phyloP scores from a whole-genome alignment of 2,888 invertebrate genomes.

The Orthosia incerta region DNA sequence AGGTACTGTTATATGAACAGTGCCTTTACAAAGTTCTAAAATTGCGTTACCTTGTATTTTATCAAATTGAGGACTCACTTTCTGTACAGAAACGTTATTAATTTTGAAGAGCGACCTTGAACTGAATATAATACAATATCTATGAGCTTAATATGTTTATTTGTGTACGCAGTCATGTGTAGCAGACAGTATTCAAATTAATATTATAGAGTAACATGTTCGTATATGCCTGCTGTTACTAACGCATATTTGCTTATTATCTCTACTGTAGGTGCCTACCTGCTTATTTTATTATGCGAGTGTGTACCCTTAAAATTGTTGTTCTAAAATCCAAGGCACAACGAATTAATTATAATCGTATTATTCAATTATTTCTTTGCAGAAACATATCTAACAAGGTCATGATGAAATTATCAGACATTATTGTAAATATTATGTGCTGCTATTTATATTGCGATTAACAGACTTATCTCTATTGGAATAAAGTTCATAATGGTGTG shows the following conservation, averaged over 20 bases:
- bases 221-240: background rate
- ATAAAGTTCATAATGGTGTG: slow-evolving; percentile 4
- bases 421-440: background rate
- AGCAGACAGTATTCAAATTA: slow-evolving; percentile 28
- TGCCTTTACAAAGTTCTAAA: background rate
- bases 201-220: slow-evolving; percentile 1
- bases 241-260: background rate
- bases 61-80: background rate
- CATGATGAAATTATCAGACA: slow-evolving; percentile 15
- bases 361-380: background rate
- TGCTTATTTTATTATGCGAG: background rate
- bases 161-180: slow-evolving; percentile 1
- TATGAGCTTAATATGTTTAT: slow-evolving; percentile 15
- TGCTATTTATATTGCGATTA: background rate
- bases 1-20: no score
- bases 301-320: background rate
- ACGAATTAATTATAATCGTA: background rate
- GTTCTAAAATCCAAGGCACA: background rate
- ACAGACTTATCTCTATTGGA: slow-evolving; percentile 6
- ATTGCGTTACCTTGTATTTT: background rate
- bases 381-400: slow-evolving; percentile 6
- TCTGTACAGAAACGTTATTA: slow-evolving; percentile 8
- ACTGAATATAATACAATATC: slow-evolving; percentile 1
- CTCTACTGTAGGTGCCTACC: background rate
- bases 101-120: background rate